Conservation (phyloP, 2,888 invertebrate species). For the Acanthoscelides obtectus region DNA sequence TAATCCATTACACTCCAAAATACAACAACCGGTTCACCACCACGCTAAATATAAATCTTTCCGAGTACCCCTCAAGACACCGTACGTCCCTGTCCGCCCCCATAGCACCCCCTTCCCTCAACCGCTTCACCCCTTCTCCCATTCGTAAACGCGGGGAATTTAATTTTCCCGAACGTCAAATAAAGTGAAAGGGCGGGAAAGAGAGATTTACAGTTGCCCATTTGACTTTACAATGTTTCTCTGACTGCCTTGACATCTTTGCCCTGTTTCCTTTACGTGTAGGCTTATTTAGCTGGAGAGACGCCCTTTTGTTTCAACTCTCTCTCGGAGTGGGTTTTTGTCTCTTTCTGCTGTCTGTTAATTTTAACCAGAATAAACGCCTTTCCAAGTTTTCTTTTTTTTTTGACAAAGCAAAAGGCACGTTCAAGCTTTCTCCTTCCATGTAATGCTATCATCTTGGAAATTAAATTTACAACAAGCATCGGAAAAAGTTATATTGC, state of each 20-base stretch:
- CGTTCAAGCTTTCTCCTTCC: too few species aligned
- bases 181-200: conserved; percentile 41
- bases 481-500: too few species aligned
- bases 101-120: background rate
- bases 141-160: conserved; percentile 28
- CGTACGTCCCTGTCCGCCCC: conserved; percentile 5
- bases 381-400: background rate
- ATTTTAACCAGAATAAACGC: background rate
- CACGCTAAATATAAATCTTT: background rate
- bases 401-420: too few species aligned
- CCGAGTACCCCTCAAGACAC: conserved; percentile 6
- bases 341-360: conserved; percentile 1
- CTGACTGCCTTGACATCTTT: conserved; percentile 39
- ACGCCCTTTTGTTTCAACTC: conserved; percentile 2
- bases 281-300: conserved; percentile 1
- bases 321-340: background rate
- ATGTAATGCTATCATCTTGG: too few species aligned
- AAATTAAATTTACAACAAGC: too few species aligned
- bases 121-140: background rate
- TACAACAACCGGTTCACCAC: background rate
- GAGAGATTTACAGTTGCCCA: conserved; percentile 40
- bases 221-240: conserved; percentile 46
- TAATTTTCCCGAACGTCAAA: conserved; percentile 38
- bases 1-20: conserved; percentile 8
- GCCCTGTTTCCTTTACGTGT: conserved; percentile 22